phyloP scores from a whole-genome alignment of 2,113 vertebrate species.

The Scolopax mira region DNA sequence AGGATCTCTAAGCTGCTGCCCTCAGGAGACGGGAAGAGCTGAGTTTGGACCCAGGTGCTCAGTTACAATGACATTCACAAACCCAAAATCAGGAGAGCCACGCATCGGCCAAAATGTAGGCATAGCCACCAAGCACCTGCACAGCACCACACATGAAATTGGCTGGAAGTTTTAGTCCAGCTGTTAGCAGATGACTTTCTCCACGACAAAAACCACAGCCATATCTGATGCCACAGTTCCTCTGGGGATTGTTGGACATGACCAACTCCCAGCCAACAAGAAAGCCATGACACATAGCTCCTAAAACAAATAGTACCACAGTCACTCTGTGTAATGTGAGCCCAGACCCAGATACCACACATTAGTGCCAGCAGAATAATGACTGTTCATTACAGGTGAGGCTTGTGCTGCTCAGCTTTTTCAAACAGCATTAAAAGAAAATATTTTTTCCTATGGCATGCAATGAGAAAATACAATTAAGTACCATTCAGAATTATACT shows the following conservation, averaged over 20 bases:
- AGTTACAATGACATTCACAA: neutral
- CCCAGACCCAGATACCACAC: neutral
- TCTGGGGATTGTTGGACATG: neutral
- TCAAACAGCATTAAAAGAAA: neutral
- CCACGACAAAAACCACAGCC: neutral
- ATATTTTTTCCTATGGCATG: rapidly evolving
- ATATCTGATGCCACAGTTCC: rapidly evolving
- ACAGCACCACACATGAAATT: neutral
- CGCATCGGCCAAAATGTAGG: rapidly evolving
- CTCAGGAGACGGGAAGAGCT: neutral
- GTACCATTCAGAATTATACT: neutral
- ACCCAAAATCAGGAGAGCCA: neutral
- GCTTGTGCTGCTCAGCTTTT: neutral
- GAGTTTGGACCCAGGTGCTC: neutral
- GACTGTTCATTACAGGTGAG: neutral
- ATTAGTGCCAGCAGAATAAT: neutral
- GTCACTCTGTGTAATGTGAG: neutral
- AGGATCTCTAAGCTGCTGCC: rapidly evolving
- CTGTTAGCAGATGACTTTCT: neutral
- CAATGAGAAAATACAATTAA: neutral
- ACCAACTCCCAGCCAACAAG: neutral
- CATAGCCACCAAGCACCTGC: neutral
- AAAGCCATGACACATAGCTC: neutral
- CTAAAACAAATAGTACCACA: neutral
- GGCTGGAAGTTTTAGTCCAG: neutral